phyloP scores from a whole-genome alignment of 1,140 invertebrate species.

The Paraescarpia echinospica region DNA sequence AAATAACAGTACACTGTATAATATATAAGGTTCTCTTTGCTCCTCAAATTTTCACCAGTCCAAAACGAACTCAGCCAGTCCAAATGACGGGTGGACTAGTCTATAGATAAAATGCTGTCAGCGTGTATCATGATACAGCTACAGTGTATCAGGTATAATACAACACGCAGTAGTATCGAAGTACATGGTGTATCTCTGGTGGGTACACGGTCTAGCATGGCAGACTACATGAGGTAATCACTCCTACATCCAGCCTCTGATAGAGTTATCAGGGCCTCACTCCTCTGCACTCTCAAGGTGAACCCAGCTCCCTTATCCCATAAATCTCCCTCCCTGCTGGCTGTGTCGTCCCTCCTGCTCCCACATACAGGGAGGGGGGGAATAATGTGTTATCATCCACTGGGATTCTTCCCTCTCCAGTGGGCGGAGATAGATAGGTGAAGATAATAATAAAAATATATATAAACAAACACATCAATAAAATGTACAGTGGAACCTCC shows the following conservation, averaged over 20 bases:
- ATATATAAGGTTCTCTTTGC: too few species aligned
- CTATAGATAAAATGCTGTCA: neutral
- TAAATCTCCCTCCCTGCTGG: neutral
- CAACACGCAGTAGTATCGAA: neutral
- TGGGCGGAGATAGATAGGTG: too few species aligned
- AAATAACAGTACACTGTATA: too few species aligned
- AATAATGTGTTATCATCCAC: too few species aligned
- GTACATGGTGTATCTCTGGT: neutral
- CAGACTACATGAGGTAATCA: neutral
- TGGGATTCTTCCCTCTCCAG: too few species aligned
- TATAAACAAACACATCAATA: too few species aligned
- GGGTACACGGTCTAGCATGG: neutral
- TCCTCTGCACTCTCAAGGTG: neutral
- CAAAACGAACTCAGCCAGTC: too few species aligned
- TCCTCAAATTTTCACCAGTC: too few species aligned
- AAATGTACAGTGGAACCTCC: too few species aligned
- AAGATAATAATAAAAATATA: too few species aligned
- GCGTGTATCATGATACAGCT: neutral
- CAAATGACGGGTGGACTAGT: too few species aligned
- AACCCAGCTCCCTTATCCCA: neutral
- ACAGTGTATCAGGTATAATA: neutral
- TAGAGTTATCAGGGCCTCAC: neutral
- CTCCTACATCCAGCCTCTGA: neutral
- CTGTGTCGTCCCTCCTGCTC: neutral
- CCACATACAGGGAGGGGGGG: neutral